Conservation (phyloP, 2,888 invertebrate genomes). For the Scrobipalpa costella region DNA sequence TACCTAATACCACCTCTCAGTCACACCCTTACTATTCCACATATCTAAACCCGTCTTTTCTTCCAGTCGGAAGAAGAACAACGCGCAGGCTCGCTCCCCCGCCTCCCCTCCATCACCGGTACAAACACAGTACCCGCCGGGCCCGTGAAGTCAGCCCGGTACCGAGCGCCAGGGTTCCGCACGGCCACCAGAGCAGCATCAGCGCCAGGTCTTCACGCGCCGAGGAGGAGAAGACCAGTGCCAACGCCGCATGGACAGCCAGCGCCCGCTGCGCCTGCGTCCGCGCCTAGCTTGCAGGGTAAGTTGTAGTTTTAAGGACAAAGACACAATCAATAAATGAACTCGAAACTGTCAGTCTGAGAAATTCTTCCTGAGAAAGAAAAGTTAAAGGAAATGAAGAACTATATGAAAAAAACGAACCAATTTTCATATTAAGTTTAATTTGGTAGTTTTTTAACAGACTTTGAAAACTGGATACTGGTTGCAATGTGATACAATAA, state of each 20-base stretch:
- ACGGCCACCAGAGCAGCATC: slow-evolving; percentile 88
- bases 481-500: too few relatives aligned
- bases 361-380: too few relatives aligned
- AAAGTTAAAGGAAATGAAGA: too few relatives aligned
- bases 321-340: too few relatives aligned
- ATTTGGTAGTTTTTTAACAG: too few relatives aligned
- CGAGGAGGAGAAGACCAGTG: slow-evolving; percentile 79
- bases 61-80: slow-evolving; percentile 79
- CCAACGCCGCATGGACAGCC: slow-evolving; percentile 69
- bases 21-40: too few relatives aligned
- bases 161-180: slow-evolving; percentile 91
- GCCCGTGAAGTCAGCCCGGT: slow-evolving; percentile 91
- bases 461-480: too few relatives aligned
- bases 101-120: slow-evolving; percentile 81
- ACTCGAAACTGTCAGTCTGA: too few relatives aligned
- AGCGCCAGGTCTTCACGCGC: slow-evolving; percentile 88
- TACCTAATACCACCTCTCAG: too few relatives aligned
- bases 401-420: too few relatives aligned
- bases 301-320: slow-evolving; percentile 53
- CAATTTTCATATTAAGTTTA: too few relatives aligned
- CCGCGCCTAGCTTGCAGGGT: slow-evolving; percentile 81
- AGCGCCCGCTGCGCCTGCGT: slow-evolving; percentile 67
- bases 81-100: slow-evolving; percentile 89
- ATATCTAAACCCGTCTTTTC: not conserved
- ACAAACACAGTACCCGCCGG: slow-evolving; percentile 79